These are phyloP conservation scores for Ficedula albicollis DNA, from an alignment of 2,797 vertebrate species.

Conservation along the genomic window DNA sequence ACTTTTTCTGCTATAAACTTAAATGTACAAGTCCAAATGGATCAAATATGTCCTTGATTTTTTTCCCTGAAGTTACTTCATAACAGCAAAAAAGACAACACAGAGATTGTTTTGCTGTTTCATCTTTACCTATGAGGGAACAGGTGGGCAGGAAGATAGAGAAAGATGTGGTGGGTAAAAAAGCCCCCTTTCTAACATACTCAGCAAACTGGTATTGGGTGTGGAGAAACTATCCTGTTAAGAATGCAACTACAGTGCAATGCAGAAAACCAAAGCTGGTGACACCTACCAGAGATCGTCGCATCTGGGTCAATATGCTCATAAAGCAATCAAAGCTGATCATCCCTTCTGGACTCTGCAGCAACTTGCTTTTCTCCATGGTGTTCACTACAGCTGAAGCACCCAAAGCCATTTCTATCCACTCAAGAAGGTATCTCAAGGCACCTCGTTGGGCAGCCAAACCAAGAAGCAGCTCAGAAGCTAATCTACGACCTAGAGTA, in stretches of 20 bases:
- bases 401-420: conserved; percentile 97
- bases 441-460: conserved; percentile 94
- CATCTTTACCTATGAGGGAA: background rate
- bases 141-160: background rate
- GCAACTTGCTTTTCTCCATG: conserved; percentile 85
- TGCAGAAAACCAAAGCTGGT: background rate
- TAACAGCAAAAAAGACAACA: background rate
- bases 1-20: background rate
- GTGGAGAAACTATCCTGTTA: background rate
- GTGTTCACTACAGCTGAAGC: conserved; percentile 89
- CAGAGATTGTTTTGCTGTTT: background rate
- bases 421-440: conserved; percentile 93
- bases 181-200: background rate
- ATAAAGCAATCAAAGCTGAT: conserved; percentile 98
- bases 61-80: background rate
- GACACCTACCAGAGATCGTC: conserved; percentile 89
- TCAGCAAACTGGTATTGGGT: background rate
- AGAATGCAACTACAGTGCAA: background rate
- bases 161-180: background rate
- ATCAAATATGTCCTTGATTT: background rate
- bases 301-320: conserved; percentile 96
- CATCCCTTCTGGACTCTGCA: conserved; percentile 88
- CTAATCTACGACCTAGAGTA: conserved; percentile 89
- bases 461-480: conserved; percentile 92
- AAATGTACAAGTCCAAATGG: background rate